Conservation (phyloP, 2,888 invertebrate species). For the Laspeyria flexula region DNA sequence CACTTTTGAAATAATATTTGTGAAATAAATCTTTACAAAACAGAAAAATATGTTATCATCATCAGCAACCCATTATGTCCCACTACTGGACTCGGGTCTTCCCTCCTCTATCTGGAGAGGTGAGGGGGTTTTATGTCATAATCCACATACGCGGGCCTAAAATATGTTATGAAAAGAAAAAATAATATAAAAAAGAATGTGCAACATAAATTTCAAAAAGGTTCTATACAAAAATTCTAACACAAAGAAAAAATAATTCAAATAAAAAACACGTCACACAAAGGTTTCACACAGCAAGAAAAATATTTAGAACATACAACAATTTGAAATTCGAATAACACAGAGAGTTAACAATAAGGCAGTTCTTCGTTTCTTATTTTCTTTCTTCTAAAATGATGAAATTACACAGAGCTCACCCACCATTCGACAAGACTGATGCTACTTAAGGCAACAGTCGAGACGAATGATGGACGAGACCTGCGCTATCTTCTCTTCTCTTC, state of each 20-base stretch:
- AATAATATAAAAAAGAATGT: not conserved
- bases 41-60: no score
- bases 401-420: constrained; percentile 70
- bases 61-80: no score
- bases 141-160: no score
- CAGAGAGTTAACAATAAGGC: not conserved
- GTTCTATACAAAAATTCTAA: not conserved
- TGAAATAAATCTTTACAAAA: no score
- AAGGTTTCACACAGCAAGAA: not conserved
- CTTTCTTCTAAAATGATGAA: constrained; percentile 33
- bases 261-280: not conserved
- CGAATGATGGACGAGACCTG: constrained; percentile 64
- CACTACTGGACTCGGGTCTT: no score
- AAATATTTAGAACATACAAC: not conserved
- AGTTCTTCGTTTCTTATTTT: constrained; percentile 26
- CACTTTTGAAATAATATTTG: not conserved
- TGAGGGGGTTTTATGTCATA: no score
- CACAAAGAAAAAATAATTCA: not conserved
- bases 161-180: not conserved
- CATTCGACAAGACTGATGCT: constrained; percentile 84
- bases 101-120: no score
- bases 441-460: constrained; percentile 67
- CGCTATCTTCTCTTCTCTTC: constrained; percentile 35
- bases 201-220: no score
- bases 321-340: constrained; percentile 9